These are phyloP conservation scores for Nothocercus nigrocapillus DNA, from an alignment of 2,113 vertebrate genomes.

Conservation along the genomic window DNA sequence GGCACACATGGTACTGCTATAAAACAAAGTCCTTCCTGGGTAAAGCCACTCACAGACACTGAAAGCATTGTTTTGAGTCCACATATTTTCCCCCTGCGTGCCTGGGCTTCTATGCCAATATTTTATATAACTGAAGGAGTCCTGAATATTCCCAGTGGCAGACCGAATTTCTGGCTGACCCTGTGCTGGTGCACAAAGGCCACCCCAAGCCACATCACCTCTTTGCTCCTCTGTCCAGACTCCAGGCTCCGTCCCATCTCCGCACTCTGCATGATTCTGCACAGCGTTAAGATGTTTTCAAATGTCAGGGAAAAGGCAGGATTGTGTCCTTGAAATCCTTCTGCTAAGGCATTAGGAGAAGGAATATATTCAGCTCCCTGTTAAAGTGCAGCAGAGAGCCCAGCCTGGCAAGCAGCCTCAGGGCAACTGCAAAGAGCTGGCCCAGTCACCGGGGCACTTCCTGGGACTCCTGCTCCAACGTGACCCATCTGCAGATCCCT, in stretches of 20 bases:
- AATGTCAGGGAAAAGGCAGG: neutral
- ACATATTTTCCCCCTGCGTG: slow-evolving; percentile 61
- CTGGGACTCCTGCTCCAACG: neutral
- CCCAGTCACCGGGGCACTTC: neutral
- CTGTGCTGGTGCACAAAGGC: slow-evolving; percentile 28
- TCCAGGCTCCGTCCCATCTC: neutral
- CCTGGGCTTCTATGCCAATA: slow-evolving; percentile 46
- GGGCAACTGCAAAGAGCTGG: neutral
- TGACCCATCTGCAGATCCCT: slow-evolving; percentile 37
- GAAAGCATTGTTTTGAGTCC: slow-evolving; percentile 63
- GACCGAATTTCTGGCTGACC: slow-evolving; percentile 40
- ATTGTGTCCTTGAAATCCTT: neutral
- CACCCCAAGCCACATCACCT: slow-evolving; percentile 37
- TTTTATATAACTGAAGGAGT: slow-evolving; percentile 63
- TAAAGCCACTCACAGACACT: slow-evolving; percentile 60
- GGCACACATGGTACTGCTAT: slow-evolving; percentile 70
- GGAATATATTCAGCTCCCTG: slow-evolving; percentile 10
- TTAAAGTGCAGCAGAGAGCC: neutral
- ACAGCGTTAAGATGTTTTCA: neutral
- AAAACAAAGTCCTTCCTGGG: slow-evolving; percentile 67
- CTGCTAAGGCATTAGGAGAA: neutral
- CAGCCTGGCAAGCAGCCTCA: neutral
- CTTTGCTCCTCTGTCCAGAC: neutral
- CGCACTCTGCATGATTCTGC: neutral
- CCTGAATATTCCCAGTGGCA: slow-evolving; percentile 38